A percentile compares a stretch with the other conserved stretches of the same genome.
phyloP scores from a whole-genome alignment of 2,888 invertebrate genomes.

The Melipona bicolor region DNA sequence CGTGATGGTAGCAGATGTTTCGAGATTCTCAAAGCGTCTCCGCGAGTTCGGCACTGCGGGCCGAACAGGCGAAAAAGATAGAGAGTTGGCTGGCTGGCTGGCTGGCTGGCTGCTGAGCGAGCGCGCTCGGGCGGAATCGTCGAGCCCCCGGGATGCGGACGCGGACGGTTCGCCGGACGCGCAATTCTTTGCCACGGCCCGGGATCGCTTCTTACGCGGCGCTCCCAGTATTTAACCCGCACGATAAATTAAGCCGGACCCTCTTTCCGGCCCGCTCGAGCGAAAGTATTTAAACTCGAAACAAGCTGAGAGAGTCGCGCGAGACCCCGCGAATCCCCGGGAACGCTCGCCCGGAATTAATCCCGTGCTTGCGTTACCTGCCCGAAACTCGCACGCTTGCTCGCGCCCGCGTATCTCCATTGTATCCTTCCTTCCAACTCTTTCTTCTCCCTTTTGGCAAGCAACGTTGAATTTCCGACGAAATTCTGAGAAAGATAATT shows the following conservation, averaged over 20 bases:
- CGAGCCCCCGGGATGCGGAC: background rate
- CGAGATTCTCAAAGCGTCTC: conserved; percentile 75
- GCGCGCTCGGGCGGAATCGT: conserved; percentile 46
- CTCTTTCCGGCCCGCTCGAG: conserved; percentile 70
- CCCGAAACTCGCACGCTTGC: conserved; percentile 22
- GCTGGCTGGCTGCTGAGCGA: conserved; percentile 6
- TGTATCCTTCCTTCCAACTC: background rate
- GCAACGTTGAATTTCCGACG: too few relatives aligned
- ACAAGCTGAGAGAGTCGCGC: conserved; percentile 64
- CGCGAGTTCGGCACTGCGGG: conserved; percentile 24
- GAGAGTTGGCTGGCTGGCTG: conserved; percentile 1
- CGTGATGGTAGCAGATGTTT: conserved; percentile 73
- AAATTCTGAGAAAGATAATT: too few relatives aligned
- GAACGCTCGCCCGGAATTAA: conserved; percentile 59
- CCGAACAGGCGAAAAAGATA: conserved; percentile 7
- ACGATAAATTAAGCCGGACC: conserved; percentile 76
- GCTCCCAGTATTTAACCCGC: conserved; percentile 69
- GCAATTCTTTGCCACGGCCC: conserved; percentile 61
- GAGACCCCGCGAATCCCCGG: conserved; percentile 42
- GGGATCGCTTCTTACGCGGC: conserved; percentile 44
- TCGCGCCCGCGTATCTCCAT: conserved; percentile 1
- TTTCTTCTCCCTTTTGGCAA: background rate
- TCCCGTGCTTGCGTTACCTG: conserved; percentile 51
- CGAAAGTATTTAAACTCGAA: conserved; percentile 75
- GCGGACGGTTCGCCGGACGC: conserved; percentile 43